These are phyloP conservation scores for Betta splendens DNA, from an alignment of 2,797 vertebrate genomes.

Conservation along the genomic window DNA sequence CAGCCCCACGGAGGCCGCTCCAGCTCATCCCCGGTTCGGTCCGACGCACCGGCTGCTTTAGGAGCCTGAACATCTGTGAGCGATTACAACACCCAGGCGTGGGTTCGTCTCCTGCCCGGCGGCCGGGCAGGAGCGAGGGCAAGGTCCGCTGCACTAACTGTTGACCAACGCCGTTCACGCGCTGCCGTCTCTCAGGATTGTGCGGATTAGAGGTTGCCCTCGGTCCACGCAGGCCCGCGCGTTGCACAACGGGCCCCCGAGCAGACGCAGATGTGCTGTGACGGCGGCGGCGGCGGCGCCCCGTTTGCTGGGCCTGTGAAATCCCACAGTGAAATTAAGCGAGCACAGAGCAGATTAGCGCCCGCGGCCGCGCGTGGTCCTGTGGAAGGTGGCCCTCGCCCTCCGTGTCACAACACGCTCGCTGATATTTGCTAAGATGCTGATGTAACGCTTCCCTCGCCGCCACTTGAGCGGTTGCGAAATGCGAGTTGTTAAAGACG, in stretches of 20 bases:
- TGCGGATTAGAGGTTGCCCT: conserved; percentile 47
- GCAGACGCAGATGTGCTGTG: conserved; percentile 56
- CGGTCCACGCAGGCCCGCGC: conserved; percentile 45
- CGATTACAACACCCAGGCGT: conserved; percentile 65
- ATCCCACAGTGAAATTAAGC: conserved; percentile 15
- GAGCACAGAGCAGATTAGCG: no score
- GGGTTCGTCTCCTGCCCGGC: conserved; percentile 55
- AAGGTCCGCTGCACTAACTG: conserved; percentile 69
- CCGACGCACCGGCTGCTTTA: conserved; percentile 58
- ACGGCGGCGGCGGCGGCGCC: conserved; percentile 30
- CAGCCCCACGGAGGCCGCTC: no score
- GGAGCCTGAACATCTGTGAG: conserved; percentile 69
- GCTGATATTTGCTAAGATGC: no score
- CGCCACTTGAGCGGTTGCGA: no score
- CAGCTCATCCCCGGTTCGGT: conserved; percentile 56
- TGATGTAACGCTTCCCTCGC: no score
- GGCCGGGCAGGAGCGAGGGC: conserved; percentile 59
- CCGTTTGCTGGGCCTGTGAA: conserved; percentile 38
- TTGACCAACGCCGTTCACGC: conserved; percentile 67
- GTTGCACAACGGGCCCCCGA: conserved; percentile 59
- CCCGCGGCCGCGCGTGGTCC: no score
- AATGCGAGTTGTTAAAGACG: no score
- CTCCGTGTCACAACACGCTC: no score
- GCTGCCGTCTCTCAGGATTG: conserved; percentile 68
- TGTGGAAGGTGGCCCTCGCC: no score